Evolutionary conservation across 2,797 vertebrate species (phyloP), one percentile per base, ranked within the genome.

Genomic region (Myripristis murdjan): DNA sequence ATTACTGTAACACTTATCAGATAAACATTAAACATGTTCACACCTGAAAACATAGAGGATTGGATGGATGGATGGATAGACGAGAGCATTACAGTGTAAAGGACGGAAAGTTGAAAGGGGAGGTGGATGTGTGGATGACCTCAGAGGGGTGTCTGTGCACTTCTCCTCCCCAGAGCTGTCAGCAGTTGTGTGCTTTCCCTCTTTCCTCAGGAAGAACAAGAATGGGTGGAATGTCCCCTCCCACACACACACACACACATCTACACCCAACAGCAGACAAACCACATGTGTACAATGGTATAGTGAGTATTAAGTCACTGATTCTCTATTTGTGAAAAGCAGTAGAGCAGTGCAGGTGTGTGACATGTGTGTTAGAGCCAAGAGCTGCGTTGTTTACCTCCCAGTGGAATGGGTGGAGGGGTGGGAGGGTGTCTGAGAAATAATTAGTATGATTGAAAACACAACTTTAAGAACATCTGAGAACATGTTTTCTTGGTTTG

Each of bases 171-270:
- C 70, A 44, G n/a, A n/a, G 62, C 66, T 80, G 77, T 80, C 73
- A 76, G 57, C 72, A 73, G 70, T 43, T 46, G 53, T 60, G 71
- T 57, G 65, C 73, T 87, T 80, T 82, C 69, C 43, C 74, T 83
- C 77, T 74, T 89, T 89, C 82, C 85, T 87, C 87, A 89, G 90
- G 90, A 91, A 92, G 84, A 83, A 22, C 70, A 83, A 81, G 77
- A 87, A 91, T 90, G 87, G 69, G 61, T 68, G 83, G 84, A 85
- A 88, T 90, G 87, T 78, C 76, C 64, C 75, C 77, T 48, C 77
- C 63, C 64, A 51, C 53, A 48, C 56, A 46, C 80, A 77, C 70
- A 41, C 48, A 60, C 67, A 63, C 67, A 44, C 7, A 53, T 14
- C 59, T 51, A 48, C 20, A 22, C 52, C 7, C 63, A 61, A 70